A percentile compares a stretch with the other conserved stretches of the same genome.
Evolutionary conservation across 1,140 invertebrate genomes (phyloP).

Genomic region (Drosophila hydei): DNA sequence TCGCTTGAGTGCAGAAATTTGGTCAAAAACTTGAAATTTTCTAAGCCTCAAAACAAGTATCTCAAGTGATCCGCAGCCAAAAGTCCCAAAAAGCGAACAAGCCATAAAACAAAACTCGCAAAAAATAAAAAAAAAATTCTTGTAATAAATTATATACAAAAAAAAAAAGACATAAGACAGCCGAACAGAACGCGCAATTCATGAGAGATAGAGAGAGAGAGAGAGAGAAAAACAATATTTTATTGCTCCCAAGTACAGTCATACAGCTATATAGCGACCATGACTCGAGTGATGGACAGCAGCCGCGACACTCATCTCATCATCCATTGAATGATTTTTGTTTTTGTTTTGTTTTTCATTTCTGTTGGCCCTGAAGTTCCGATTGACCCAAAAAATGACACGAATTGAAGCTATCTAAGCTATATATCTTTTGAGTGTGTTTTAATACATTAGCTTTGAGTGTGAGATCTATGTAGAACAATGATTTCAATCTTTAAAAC

Average conservation of each 20-base stretch:
- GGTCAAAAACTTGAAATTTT: conserved; percentile 18
- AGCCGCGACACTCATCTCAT: neutral
- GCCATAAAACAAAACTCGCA: conserved; percentile 23
- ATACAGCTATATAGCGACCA: conserved; percentile 7
- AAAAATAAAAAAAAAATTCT: conserved; percentile 19
- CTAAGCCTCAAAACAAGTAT: conserved; percentile 18
- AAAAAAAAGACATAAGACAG: conserved; percentile 11
- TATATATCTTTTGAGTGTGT: conserved; percentile 1
- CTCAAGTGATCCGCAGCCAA: conserved; percentile 1
- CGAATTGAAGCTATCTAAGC: conserved; percentile 2
- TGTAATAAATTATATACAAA: conserved; percentile 43
- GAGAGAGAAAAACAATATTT: conserved; percentile 45
- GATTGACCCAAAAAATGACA: conserved; percentile 23
- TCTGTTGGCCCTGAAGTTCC: conserved; percentile 23
- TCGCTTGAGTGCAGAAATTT: neutral
- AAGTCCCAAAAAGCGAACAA: conserved; percentile 24
- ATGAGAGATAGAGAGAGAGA: conserved; percentile 48
- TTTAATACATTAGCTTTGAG: neutral
- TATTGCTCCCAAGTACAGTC: conserved; percentile 22
- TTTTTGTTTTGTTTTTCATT: neutral
- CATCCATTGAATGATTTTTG: neutral
- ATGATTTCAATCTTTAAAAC: too few species aligned
- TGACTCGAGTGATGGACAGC: conserved; percentile 11
- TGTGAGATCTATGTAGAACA: too few species aligned
- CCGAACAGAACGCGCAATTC: conserved; percentile 22